Evolutionary conservation across 2,113 vertebrate genomes (phyloP), one percentile per base, ranked within the genome.

Genomic region (Bufo gargarizans): DNA sequence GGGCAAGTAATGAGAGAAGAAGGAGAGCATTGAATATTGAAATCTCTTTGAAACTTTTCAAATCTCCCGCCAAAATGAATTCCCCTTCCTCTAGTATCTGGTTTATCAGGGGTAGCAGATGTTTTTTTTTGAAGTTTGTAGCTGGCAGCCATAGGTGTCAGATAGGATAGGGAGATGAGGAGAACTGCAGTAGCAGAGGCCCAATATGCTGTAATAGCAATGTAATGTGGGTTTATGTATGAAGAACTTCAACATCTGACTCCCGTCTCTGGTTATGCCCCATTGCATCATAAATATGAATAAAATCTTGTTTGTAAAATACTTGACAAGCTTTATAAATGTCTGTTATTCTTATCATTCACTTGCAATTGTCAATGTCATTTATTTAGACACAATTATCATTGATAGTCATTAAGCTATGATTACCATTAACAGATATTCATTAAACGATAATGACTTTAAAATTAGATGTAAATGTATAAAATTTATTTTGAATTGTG

Each of bases 401-500:
- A 85, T 47, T 85, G 84, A 85, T 85, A 76, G 53, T 85, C 84
- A 59, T 85, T 85, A 72, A 76, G 71, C 19, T 58, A 17, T 59
- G 69, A 85, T 76, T 85, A 85, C 59, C 71, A 72, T 76, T 85
- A 76, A 85, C 84, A 85, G 84, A 85, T 85, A 74, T 76, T 76
- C 69, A 85, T 85, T 74, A 72, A 45, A 58, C 12, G 69, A 74
- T 76, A 85, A 85, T 76, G 69, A 59, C 67, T 85, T 85, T 59
- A 76, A 85, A 85, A 85, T 85, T 85, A 85, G 53, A 58, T 85
- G 22, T 59, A 74, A 76, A 85, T 85, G n/a, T 20, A 85, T 76
- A 76, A 59, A 85, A 76, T 76, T 58, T 74, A 72, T 84, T 84
- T 84, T 84, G 49, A 72, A 71, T 71, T 33, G 22, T 67, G 33